Evolutionary conservation across 2,888 invertebrate genomes (phyloP).

Genomic region (Cataglyphis rosenhaueri): DNA sequence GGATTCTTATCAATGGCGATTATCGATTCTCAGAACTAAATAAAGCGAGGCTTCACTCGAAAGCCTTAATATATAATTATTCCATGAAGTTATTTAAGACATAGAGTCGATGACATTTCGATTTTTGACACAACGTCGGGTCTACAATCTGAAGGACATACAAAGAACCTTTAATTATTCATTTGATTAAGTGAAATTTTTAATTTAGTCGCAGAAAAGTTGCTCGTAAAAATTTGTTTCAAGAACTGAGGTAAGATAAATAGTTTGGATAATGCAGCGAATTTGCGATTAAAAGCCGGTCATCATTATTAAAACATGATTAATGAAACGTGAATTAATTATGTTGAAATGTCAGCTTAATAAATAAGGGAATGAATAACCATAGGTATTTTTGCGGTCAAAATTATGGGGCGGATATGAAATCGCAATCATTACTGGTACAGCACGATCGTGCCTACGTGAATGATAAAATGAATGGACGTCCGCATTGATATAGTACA

Average conservation of each 20-base stretch:
- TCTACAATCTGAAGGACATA: background rate
- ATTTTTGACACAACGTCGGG: background rate
- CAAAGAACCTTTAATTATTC: background rate
- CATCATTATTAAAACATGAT: background rate
- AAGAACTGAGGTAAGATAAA: background rate
- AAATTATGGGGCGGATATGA: conserved; percentile 21
- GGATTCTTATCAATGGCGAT: background rate
- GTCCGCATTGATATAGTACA: conserved; percentile 29
- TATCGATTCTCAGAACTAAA: conserved; percentile 13
- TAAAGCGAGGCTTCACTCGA: conserved; percentile 2
- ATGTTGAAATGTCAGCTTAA: background rate
- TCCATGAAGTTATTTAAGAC: background rate
- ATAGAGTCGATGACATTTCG: background rate
- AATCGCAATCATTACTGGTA: conserved; percentile 58
- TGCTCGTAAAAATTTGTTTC: background rate
- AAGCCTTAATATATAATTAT: conserved; percentile 9
- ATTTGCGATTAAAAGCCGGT: background rate
- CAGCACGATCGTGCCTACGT: conserved; percentile 50
- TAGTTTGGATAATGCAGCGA: background rate
- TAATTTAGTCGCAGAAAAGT: background rate
- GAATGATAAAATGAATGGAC: conserved; percentile 57
- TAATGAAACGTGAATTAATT: background rate
- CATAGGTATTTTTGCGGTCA: background rate
- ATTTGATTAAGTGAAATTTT: background rate
- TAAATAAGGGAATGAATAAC: background rate